Percentiles rank a stretch among this genome's conserved stretches.
These are phyloP conservation scores for Cacoxenus indagator DNA, from an alignment of 2,888 invertebrate species.

Conservation along the genomic window DNA sequence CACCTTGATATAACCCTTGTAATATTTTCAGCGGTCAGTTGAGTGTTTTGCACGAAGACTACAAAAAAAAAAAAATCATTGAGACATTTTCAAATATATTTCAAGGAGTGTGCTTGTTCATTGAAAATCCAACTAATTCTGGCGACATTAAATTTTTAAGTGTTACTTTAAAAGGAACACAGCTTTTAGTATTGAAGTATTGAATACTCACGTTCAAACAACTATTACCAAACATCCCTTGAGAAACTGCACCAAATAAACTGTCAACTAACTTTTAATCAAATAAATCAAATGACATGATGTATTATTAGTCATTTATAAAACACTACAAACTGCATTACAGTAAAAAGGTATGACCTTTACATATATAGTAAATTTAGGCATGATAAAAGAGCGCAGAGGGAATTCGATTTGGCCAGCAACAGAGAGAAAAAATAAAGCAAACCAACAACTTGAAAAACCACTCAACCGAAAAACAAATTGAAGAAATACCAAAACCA, in stretches of 20 bases:
- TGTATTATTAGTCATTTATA: constrained; percentile 70
- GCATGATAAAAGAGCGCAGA: neutral
- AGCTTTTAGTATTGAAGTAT: no score
- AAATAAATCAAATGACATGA: constrained; percentile 63
- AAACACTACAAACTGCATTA: constrained; percentile 30
- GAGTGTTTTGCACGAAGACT: no score
- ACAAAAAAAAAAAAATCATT: no score
- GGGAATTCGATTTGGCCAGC: neutral
- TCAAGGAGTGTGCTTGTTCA: no score
- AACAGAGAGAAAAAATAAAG: no score
- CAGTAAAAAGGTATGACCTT: constrained; percentile 33
- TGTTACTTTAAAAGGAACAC: no score
- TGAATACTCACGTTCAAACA: no score
- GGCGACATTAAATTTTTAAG: no score
- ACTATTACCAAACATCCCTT: neutral
- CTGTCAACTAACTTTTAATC: neutral
- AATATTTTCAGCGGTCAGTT: no score
- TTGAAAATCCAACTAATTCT: no score
- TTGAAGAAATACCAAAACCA: neutral
- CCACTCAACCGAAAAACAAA: neutral
- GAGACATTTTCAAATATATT: no score
- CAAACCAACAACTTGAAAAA: neutral
- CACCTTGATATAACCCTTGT: no score
- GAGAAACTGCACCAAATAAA: neutral
- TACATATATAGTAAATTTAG: neutral